Base-by-base conservation (phyloP, 1,140 invertebrate genomes). In the Cecropterus lyciades region DNA sequence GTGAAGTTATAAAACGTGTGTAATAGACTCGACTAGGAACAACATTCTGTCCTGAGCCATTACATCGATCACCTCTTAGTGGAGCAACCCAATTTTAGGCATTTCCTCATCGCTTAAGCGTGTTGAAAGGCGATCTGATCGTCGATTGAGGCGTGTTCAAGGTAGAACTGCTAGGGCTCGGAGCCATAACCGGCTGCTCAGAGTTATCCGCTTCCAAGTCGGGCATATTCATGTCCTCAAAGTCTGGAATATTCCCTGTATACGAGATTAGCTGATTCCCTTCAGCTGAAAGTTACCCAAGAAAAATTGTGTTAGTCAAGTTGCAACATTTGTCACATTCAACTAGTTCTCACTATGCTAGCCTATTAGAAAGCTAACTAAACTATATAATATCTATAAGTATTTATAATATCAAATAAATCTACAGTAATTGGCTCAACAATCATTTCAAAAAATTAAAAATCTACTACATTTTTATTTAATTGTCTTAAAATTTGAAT, bases 211-310 rank as follows among this genome's bases (percentile, higher is more conserved):
- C 82, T 71, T 91, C 88, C 70, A 92, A 67, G 33, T 87, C 84
- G 15, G 86, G 81, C 69, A 91, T 80, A 68, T 48, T 75, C 70
- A 93, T 91, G 77, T 92, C 89, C 69, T 89, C 91, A 82, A 93
- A 90, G 82, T 91, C 89, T 79, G 92, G 88, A 83, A 89, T 86
- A 86, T 87, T 87, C 68, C 86, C 84, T 82, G 89, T 89, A 87
- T 93, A 93, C 77, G 91, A 92, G 57, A 92, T 93, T 79, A 93
- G 79, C 84, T 93, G 89, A 90, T 89, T 92, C 77, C 81, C 87
- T 80, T 92, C 88, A 83, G 82, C 89, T 92, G 88, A 91, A 92
- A 91, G 73, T 82, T 80, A 73, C 78, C 82, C 84, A 87, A 89
- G 79, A 89, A 85, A 70, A 72, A 46, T 2, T 43, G 33, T 30